Evolutionary conservation across 1,140 invertebrate genomes (phyloP).

Genomic region (Proctacanthus coquilletti): DNA sequence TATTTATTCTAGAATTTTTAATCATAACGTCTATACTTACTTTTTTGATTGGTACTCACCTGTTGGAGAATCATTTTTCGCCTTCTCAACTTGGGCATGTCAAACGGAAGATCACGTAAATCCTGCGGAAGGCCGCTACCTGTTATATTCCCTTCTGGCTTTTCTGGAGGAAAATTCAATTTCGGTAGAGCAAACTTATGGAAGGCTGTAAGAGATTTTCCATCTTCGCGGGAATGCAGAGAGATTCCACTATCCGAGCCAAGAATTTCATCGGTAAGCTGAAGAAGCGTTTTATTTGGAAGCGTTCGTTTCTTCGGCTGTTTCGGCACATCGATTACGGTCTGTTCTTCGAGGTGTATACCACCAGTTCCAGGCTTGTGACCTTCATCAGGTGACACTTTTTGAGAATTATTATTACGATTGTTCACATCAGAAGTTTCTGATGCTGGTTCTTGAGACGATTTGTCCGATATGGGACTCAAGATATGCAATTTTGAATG

Average conservation of each 20-base stretch:
- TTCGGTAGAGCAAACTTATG: conserved; percentile 39
- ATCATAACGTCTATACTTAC: no score
- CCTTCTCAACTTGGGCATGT: conserved; percentile 75
- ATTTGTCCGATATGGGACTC: conserved; percentile 79
- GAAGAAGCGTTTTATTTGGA: conserved; percentile 61
- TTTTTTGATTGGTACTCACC: conserved; percentile 4
- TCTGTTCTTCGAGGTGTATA: conserved; percentile 23
- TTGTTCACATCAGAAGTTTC: conserved; percentile 49
- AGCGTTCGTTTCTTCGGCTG: conserved; percentile 43
- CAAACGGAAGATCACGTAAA: conserved; percentile 63
- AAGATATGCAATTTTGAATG: conserved; percentile 66
- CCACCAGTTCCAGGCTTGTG: conserved; percentile 2
- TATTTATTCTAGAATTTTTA: neutral
- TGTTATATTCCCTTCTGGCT: conserved; percentile 18
- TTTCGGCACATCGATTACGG: conserved; percentile 30
- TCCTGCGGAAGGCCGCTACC: conserved; percentile 30
- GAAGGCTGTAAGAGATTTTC: conserved; percentile 45
- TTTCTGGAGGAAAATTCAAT: conserved; percentile 31
- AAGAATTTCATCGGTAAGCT: conserved; percentile 57
- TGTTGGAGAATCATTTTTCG: conserved; percentile 37
- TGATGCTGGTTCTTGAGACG: conserved; percentile 67
- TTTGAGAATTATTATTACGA: neutral
- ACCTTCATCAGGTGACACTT: neutral
- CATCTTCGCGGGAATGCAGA: conserved; percentile 59
- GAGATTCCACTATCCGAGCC: conserved; percentile 76